Evolutionary conservation across 2,888 invertebrate genomes (phyloP), one percentile per base, ranked within the genome.

Genomic region (Calameuta idolon): DNA sequence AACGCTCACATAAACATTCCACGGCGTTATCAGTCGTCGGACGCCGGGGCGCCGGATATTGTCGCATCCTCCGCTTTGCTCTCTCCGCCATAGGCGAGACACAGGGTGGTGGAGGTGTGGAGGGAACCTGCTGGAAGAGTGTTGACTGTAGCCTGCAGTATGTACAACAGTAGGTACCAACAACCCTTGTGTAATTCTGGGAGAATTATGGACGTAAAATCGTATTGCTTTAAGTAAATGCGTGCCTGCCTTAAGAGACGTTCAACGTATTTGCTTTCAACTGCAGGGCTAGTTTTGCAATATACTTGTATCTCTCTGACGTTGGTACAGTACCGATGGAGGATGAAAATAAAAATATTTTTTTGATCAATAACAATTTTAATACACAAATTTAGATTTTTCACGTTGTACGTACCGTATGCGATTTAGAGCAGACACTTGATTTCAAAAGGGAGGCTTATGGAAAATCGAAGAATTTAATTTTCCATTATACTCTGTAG

Each of bases 11-110:
- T 91, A 91, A 91, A 91, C 91, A 91, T 91, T 89, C 91, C 90
- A 85, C 85, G 88, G 90, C 89, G 91, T 91, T 91, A 91, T 91
- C 91, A 91, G 91, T 91, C 90, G 91, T 91, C 91, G 91, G 91
- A 90, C 91, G 91, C 91, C 91, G 91, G 91, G 89, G 89, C 90
- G 90, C 89, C 91, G 91, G 91, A 91, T 91, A 91, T 91, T 91
- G 91, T 91, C 91, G 91, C 91, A 91, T 91, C 91, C 91, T 91
- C 90, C 87, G 87, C 87, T 87, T 86, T 85, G 85, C 89, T 87
- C 88, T 87, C 87, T 85, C 79, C 78, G 73, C 79, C 77, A 74
- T 74, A 75, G 77, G 75, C 40, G 75, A 68, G 75, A 69, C 33
- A 30, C 31, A 76, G 75, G 33, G 12, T 31, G 31, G 30, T 31